phyloP scores from a whole-genome alignment of 30 jellyfish, hydroid and myxozoan genomes.

The Morbakka virulenta region DNA sequence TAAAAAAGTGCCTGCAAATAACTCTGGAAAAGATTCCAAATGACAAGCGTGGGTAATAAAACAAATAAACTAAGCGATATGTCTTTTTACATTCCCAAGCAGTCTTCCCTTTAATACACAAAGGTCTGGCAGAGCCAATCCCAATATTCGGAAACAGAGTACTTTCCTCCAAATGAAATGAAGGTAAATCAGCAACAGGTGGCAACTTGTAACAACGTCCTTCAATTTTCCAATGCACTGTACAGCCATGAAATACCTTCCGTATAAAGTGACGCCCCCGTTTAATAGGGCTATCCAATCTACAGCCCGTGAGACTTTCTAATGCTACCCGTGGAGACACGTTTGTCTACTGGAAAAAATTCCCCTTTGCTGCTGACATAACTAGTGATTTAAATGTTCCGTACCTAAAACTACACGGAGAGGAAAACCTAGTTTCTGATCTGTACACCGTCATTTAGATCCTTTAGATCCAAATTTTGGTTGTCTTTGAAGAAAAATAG shows the following conservation, averaged over 20 bases:
- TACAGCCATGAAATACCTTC: slow-evolving; percentile 8
- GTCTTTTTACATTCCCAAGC: slow-evolving; percentile 15
- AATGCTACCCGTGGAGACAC: slow-evolving; percentile 14
- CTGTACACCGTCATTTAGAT: background rate
- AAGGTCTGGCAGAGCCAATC: slow-evolving; percentile 15
- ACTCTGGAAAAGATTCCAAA: slow-evolving; percentile 8
- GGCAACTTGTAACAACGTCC: slow-evolving; percentile 5
- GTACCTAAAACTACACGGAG: background rate
- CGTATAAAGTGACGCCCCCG: slow-evolving; percentile 16
- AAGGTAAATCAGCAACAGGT: slow-evolving; percentile 15
- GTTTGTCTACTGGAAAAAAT: slow-evolving; percentile 1
- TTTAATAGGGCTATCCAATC: background rate
- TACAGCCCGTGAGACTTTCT: slow-evolving; percentile 4
- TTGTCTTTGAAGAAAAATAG: slow-evolving; percentile 4
- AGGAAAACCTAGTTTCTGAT: slow-evolving; percentile 3
- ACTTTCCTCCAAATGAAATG: slow-evolving; percentile 14
- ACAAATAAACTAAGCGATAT: slow-evolving; percentile 20
- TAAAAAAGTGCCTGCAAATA: slow-evolving; percentile 7
- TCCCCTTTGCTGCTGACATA: slow-evolving; percentile 19
- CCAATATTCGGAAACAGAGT: slow-evolving; percentile 11
- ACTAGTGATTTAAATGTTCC: background rate
- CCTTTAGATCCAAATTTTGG: slow-evolving; percentile 20
- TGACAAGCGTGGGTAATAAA: slow-evolving; percentile 36
- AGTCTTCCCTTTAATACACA: slow-evolving; percentile 1
- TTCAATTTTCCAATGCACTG: background rate